Percentiles rank a stretch among this genome's conserved stretches.
phyloP scores from a whole-genome alignment of 2,888 invertebrate species.

The Oxyteleia sp. region DNA sequence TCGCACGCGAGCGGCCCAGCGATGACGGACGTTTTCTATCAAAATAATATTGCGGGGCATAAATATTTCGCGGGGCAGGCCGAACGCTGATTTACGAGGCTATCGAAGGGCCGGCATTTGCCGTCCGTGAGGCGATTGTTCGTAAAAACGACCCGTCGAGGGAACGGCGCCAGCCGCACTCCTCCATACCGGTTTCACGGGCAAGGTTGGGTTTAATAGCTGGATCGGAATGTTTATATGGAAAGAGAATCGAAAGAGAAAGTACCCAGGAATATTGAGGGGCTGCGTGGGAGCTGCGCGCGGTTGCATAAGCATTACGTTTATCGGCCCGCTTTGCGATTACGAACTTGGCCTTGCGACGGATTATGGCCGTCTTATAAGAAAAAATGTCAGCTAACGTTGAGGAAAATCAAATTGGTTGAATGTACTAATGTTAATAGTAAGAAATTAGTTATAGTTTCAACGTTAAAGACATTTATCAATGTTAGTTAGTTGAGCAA shows the following conservation, averaged over 20 bases:
- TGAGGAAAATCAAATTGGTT: constrained; percentile 12
- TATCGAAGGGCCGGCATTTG: constrained; percentile 48
- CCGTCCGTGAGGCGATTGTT: constrained; percentile 58
- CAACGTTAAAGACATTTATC: no score
- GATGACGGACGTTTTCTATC: constrained; percentile 32
- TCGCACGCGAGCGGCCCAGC: constrained; percentile 36
- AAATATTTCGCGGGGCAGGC: constrained; percentile 43
- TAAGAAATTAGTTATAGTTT: no score
- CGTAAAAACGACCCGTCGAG: constrained; percentile 55
- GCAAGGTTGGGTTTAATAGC: constrained; percentile 72
- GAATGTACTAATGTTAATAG: no score
- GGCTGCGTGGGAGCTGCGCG: constrained; percentile 60
- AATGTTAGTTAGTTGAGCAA: no score
- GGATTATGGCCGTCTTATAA: neutral
- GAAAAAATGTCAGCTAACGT: neutral
- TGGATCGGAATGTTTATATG: constrained; percentile 70
- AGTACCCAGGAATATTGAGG: constrained; percentile 64
- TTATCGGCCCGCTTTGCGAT: constrained; percentile 56
- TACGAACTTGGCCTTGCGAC: constrained; percentile 56
- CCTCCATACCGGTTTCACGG: constrained; percentile 70
- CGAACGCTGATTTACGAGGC: constrained; percentile 64
- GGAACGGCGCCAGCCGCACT: constrained; percentile 44
- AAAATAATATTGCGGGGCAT: constrained; percentile 30
- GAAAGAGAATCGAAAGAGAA: constrained; percentile 72
- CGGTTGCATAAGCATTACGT: constrained; percentile 69